Evolutionary conservation across 2,797 vertebrate genomes (phyloP).

Genomic region (Phaenicophaeus curvirostris): DNA sequence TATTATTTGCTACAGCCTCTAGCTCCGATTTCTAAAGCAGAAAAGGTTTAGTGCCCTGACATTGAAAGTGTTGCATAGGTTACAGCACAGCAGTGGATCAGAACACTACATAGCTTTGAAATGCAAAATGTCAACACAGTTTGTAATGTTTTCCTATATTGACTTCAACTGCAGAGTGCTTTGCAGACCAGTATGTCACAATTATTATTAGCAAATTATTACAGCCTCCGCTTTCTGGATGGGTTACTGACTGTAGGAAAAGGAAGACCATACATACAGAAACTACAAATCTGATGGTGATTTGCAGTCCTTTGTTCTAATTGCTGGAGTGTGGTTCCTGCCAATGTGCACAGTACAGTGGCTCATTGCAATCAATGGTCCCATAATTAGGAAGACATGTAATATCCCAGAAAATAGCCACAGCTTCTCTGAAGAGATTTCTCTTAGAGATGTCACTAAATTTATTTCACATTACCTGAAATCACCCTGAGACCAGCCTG

Average conservation of each 20-base stretch:
- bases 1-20: neutral
- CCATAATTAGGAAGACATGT: neutral
- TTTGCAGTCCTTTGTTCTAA: neutral
- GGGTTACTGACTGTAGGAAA: neutral
- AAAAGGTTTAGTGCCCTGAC: neutral
- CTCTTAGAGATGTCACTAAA: neutral
- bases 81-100: neutral
- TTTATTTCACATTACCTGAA: neutral
- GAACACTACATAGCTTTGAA: neutral
- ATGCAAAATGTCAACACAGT: neutral
- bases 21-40: neutral
- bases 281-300: neutral
- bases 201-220: neutral
- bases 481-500: neutral
- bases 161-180: neutral
- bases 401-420: neutral
- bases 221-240: neutral
- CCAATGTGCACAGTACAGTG: accelerated
- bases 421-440: neutral
- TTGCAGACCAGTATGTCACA: neutral
- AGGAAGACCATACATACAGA: neutral
- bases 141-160: neutral
- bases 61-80: neutral
- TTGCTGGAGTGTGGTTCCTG: neutral
- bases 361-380: neutral